Evolutionary conservation across 1,140 invertebrate genomes (phyloP), one percentile per base, ranked within the genome.

Genomic region (Drosophila asahinai): DNA sequence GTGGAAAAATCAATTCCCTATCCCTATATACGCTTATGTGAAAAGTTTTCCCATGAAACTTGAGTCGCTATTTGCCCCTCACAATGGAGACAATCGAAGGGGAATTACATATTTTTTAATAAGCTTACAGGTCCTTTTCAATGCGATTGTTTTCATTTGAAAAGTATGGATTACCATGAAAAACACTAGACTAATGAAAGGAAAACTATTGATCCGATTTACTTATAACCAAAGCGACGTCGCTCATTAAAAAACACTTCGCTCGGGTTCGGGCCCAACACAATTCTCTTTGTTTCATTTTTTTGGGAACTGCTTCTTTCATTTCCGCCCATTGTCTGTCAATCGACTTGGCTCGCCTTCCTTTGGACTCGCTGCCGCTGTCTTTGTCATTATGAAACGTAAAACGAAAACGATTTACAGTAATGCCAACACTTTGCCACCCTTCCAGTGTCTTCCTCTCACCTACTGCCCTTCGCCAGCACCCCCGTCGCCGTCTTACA

Each of bases 351-450:
- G 47, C 6, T 73, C 67, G 47, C 47, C 38, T 72, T 60, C 45
- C 47, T 30, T 52, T 61, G 43, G 47, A 73, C 49, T 11, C 55
- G 67, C 42, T 61, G 49, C 63, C 57, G 33, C 74, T 72, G 86
- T 74, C 68, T 70, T 64, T 80, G 74, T 81, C 81, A 90, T 90
- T 90, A 90, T 90, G 86, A 91, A 91, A 90, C 84, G 84, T 90
- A 90, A 84, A 89, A 86, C 79, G 86, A 90, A 90, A 90, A 84
- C 86, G 86, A 90, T 90, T 90, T 90, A 82, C 86, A 90, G 81
- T 90, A 90, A 90, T 90, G 79, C 86, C 86, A 91, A 86, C 86
- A 90, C 86, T 86, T 90, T 90, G 68, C 84, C 84, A 78, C 80
- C 83, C 75, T 42, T 54, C 49, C 68, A 78, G 43, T 74, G 61